Percentiles rank a stretch among this genome's conserved stretches.
Conservation (phyloP, 2,113 vertebrate species). For the Chroicocephalus ridibundus region DNA sequence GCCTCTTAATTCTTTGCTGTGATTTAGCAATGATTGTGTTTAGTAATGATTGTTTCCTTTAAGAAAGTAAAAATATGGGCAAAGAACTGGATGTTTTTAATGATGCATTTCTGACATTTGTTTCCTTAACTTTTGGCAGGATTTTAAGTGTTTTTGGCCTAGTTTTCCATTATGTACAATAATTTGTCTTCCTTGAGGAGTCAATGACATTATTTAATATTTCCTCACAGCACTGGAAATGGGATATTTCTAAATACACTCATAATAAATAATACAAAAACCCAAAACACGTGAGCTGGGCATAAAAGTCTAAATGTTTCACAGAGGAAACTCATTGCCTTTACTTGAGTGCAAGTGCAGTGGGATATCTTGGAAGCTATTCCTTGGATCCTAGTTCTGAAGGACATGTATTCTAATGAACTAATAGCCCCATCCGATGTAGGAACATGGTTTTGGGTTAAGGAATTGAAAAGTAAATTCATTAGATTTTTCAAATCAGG, state of each 20-base stretch:
- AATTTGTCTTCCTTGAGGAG: background rate
- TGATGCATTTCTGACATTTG: background rate
- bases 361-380: background rate
- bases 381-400: background rate
- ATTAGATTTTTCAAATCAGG: background rate
- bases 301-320: background rate
- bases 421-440: background rate
- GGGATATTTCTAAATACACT: background rate
- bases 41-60: background rate
- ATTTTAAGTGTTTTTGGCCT: background rate
- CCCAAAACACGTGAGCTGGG: fast-evolving
- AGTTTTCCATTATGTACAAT: background rate
- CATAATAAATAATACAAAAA: background rate
- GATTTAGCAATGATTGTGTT: background rate
- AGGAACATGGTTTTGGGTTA: background rate
- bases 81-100: background rate
- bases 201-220: background rate
- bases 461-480: background rate
- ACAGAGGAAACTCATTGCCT: background rate
- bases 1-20: background rate
- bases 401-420: background rate
- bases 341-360: background rate
- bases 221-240: background rate
- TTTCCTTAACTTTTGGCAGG: background rate
- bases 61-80: background rate